Percentiles rank a stretch among this genome's conserved stretches.
Evolutionary conservation across 1,140 invertebrate genomes (phyloP).

Genomic region (Limonius californicus): DNA sequence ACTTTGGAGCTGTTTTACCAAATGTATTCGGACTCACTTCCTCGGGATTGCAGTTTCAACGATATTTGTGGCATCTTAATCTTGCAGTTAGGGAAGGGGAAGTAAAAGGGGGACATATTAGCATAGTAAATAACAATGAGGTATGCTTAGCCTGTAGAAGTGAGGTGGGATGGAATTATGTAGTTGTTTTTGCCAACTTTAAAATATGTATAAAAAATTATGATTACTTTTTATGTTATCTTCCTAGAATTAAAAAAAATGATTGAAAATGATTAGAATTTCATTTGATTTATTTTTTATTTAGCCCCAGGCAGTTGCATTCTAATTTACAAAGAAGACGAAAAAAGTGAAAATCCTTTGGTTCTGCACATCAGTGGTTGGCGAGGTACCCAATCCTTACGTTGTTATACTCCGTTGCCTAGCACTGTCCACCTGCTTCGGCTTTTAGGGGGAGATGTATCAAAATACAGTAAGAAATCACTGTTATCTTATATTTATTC

Average conservation of each 20-base stretch:
- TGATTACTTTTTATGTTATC: neutral
- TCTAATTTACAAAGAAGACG: constrained; percentile 61
- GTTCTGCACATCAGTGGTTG: constrained; percentile 79
- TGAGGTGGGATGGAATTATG: too few relatives aligned
- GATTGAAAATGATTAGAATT: neutral
- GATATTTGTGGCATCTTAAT: too few relatives aligned
- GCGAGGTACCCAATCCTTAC: constrained; percentile 80
- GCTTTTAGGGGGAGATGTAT: constrained; percentile 76
- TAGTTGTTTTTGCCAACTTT: too few relatives aligned
- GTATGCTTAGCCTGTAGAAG: too few relatives aligned
- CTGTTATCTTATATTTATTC: constrained; percentile 17
- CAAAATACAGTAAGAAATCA: constrained; percentile 63
- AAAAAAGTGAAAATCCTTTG: constrained; percentile 47
- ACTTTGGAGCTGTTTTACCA: too few relatives aligned
- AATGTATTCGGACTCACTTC: too few relatives aligned
- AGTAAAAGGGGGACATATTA: too few relatives aligned
- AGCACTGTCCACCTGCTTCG: constrained; percentile 84
- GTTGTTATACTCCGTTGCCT: constrained; percentile 78
- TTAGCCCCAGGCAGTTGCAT: constrained; percentile 73
- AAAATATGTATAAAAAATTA: too few relatives aligned
- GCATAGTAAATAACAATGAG: too few relatives aligned
- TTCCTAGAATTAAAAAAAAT: neutral
- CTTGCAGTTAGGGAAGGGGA: too few relatives aligned
- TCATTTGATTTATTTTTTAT: constrained; percentile 29
- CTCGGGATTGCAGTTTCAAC: too few relatives aligned